Base-by-base conservation (phyloP, 2,113 vertebrate species). In the Protobothrops flavoviridis region DNA sequence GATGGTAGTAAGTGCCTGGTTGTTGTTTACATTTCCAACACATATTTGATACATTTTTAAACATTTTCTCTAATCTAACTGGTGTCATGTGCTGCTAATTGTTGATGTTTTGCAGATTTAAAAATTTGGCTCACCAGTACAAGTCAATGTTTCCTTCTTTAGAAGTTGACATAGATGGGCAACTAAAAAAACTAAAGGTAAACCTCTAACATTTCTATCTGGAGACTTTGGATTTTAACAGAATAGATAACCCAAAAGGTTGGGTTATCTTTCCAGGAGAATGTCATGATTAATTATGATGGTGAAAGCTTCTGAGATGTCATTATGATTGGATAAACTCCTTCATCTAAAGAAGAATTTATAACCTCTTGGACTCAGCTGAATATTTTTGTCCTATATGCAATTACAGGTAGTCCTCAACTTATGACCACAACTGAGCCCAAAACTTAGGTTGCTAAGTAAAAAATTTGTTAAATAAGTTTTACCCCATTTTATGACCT, bases 141-240 rank as follows among this genome's bases (percentile, higher is more conserved):
- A 99, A 99, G 94, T 98, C 98, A 95, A 99, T 99, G 99, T 99
- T 99, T 96, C 98, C 99, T 23, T 93, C 97, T 26, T 91, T 99
- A 97, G 98, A 98, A 89, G 97, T 99, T 88, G 99, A 99, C 13
- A 69, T 96, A 59, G 99, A 99, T 48, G 98, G 98, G 69, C 99
- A 99, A 92, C 92, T 99, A 95, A 99, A 98, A 94, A 98, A 98
- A 95, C 98, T 99, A 74, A 99, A 99, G 98, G 99, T 99, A 97
- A 93, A 74, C 8, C 29, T 69, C 45, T 39, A 9, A 21, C 23
- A 7, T 93, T 48, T 90, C 55, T 1, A 20, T 2, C 21, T 43
- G 64, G 1, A 29, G 33, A 48, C 39, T 69, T 89, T 87, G 89
- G 1, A 89, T 90, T 81, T 45, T 6, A 48, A 89, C 91, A 52